These are phyloP conservation scores for Menidia menidia DNA, from an alignment of 2,797 vertebrate species.

Conservation along the genomic window DNA sequence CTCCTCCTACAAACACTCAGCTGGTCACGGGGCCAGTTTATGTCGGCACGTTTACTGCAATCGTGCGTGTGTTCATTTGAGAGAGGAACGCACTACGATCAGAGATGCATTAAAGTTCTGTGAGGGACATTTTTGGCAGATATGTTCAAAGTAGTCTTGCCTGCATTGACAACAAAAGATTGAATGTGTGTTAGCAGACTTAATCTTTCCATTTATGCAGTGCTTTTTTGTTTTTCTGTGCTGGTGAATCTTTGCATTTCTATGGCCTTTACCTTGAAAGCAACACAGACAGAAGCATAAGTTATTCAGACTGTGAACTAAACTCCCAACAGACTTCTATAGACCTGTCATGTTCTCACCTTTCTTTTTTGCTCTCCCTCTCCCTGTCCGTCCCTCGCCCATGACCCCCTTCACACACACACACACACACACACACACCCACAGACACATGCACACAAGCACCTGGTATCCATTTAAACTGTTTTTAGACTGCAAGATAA, in stretches of 20 bases:
- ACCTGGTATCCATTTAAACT: constrained; percentile 82
- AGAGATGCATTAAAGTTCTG: constrained; percentile 24
- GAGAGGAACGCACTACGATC: not conserved
- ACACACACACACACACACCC: constrained; percentile 57
- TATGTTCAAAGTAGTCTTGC: constrained; percentile 11
- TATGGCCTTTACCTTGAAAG: constrained; percentile 51
- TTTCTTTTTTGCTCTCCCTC: constrained; percentile 28
- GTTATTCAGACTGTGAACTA: constrained; percentile 65
- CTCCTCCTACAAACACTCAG: constrained; percentile 56
- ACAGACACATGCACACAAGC: constrained; percentile 38
- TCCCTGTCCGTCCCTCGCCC: constrained; percentile 48
- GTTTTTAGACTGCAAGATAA: constrained; percentile 76
- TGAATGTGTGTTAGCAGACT: constrained; percentile 8
- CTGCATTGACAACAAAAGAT: constrained; percentile 14
- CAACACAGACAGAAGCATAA: constrained; percentile 58
- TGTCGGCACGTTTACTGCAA: constrained; percentile 55
- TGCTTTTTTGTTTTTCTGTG: not conserved
- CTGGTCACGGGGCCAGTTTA: constrained; percentile 54
- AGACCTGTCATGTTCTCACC: constrained; percentile 57
- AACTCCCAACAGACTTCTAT: constrained; percentile 67
- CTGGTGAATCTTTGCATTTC: constrained; percentile 33
- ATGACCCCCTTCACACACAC: constrained; percentile 60
- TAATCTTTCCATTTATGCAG: constrained; percentile 2
- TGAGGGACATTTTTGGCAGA: constrained; percentile 21
- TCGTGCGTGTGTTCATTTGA: constrained; percentile 13